Evolutionary conservation across 2,797 vertebrate species (phyloP).

Genomic region (Micropoecilia bifurca): DNA sequence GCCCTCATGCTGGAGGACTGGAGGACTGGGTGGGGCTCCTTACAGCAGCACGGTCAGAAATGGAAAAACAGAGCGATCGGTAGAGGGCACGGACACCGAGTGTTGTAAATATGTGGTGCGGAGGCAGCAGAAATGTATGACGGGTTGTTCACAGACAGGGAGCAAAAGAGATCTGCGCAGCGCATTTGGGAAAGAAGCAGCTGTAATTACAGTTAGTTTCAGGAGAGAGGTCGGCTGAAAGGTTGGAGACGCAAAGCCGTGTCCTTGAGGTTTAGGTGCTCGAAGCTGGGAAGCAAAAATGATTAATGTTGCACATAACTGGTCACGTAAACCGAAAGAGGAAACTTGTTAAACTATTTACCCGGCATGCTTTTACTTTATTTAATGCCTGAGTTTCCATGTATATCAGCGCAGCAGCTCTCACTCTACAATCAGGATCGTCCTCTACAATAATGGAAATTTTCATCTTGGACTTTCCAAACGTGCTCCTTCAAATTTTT

Average conservation of each 20-base stretch:
- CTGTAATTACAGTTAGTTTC: not conserved
- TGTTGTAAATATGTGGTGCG: not conserved
- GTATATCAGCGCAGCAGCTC: not conserved
- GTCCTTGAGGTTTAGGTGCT: not conserved
- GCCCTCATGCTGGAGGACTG: constrained; percentile 16
- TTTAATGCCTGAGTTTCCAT: not conserved
- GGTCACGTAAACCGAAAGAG: not conserved
- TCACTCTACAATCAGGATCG: not conserved
- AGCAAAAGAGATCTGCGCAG: not conserved
- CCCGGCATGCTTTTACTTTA: not conserved
- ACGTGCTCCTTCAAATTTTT: not conserved
- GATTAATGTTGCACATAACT: not conserved
- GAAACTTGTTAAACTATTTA: not conserved
- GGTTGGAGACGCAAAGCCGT: not conserved
- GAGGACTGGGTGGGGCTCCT: constrained; percentile 57
- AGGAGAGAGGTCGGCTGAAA: not conserved
- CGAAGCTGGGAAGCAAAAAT: constrained; percentile 1
- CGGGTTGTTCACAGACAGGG: not conserved
- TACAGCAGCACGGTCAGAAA: constrained; percentile 27
- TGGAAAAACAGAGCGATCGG: constrained; percentile 22
- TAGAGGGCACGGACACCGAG: not conserved
- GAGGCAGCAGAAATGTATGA: not conserved
- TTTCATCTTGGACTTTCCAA: not conserved
- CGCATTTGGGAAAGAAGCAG: not conserved
- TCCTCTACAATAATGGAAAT: not conserved